Percentiles rank a stretch among this genome's conserved stretches.
phyloP scores from a whole-genome alignment of 2,113 vertebrate genomes.

The Chaetops frenatus region DNA sequence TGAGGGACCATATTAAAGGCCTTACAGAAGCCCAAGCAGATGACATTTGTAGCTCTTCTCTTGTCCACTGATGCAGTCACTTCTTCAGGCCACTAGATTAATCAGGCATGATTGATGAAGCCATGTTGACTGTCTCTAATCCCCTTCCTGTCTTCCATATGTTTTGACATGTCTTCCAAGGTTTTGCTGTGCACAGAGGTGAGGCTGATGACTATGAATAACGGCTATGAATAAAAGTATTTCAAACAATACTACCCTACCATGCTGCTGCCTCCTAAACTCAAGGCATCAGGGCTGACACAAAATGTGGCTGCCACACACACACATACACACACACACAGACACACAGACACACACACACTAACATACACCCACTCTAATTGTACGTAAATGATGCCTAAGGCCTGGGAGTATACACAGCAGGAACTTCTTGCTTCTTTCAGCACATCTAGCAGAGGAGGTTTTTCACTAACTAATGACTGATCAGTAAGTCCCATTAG shows the following conservation, averaged over 20 bases:
- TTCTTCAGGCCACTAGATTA: background rate
- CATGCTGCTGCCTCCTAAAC: background rate
- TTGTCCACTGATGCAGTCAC: background rate
- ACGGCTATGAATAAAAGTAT: background rate
- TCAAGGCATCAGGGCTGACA: background rate
- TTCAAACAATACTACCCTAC: background rate
- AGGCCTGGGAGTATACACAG: background rate
- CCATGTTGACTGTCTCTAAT: background rate
- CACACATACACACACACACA: background rate
- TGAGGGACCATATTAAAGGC: background rate
- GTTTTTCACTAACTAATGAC: background rate
- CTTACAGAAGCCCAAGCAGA: background rate
- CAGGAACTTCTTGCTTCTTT: background rate
- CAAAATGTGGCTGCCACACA: rapidly evolving
- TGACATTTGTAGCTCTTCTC: background rate
- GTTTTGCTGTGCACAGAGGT: background rate
- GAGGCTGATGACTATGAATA: background rate
- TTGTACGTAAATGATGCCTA: background rate
- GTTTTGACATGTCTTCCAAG: background rate
- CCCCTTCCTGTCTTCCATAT: background rate
- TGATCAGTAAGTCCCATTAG: background rate
- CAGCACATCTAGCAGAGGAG: background rate
- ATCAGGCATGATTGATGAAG: background rate
- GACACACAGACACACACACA: no score
- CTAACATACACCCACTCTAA: background rate